Percentiles rank a stretch among this genome's conserved stretches.
phyloP scores from a whole-genome alignment of 2,113 vertebrate genomes.

The Poicephalus gulielmi region DNA sequence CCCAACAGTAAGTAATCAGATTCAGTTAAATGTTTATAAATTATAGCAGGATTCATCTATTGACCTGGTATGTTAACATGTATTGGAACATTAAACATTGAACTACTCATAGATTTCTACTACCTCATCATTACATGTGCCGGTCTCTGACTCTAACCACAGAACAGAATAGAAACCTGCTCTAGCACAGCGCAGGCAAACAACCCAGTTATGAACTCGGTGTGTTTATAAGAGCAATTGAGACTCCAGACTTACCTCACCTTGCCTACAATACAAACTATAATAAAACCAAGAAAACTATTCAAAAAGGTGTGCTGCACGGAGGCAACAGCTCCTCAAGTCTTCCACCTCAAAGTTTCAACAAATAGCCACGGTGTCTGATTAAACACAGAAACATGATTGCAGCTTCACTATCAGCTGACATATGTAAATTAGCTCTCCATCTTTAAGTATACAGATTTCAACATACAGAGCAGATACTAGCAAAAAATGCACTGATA shows the following conservation, averaged over 20 bases:
- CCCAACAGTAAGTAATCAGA: neutral
- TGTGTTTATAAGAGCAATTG: neutral
- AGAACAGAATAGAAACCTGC: neutral
- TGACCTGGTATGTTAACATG: neutral
- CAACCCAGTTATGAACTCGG: neutral
- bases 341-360: neutral
- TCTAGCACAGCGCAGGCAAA: neutral
- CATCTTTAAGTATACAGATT: neutral
- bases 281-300: neutral
- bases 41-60: neutral
- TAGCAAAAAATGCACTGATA: rapidly evolving
- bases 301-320: neutral
- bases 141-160: neutral
- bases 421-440: neutral
- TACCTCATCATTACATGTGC: neutral
- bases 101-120: neutral
- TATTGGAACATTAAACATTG: neutral
- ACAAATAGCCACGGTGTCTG: too few relatives aligned
- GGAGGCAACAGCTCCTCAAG: neutral
- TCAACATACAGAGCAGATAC: neutral
- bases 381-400: neutral
- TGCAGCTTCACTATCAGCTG: neutral
- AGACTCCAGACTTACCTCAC: neutral
- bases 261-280: neutral
- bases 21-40: neutral